Evolutionary conservation across 2,888 invertebrate species (phyloP).

Genomic region (Pegoplata infirma): DNA sequence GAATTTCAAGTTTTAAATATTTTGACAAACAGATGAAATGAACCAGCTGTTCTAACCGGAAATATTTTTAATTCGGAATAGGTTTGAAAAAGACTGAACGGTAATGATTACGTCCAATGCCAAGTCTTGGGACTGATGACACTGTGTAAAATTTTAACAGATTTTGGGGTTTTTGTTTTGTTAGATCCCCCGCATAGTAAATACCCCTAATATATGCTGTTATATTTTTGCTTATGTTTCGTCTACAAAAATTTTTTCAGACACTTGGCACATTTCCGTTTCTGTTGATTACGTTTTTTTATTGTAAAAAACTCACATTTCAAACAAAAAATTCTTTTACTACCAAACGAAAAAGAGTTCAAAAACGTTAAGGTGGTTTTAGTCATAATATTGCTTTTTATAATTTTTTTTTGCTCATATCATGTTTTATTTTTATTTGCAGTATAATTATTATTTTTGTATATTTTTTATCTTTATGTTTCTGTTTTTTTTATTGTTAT

Average conservation of each 20-base stretch:
- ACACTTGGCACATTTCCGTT: constrained; percentile 36
- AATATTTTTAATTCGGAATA: no score
- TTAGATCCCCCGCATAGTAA: background rate
- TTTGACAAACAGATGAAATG: no score
- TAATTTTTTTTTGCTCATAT: background rate
- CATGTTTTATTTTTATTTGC: background rate
- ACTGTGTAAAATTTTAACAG: no score
- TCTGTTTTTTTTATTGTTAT: constrained; percentile 18
- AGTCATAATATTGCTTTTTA: background rate
- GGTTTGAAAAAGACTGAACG: no score
- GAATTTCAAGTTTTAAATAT: no score
- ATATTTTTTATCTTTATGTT: constrained; percentile 16
- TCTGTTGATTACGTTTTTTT: constrained; percentile 2
- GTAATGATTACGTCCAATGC: no score
- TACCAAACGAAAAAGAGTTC: background rate
- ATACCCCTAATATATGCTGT: background rate
- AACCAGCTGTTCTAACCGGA: no score
- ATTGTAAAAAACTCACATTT: constrained; percentile 21
- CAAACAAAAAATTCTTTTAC: background rate
- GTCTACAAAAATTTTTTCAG: background rate
- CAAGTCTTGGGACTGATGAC: no score
- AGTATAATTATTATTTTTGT: background rate
- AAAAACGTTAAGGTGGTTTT: background rate
- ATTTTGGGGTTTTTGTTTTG: background rate
- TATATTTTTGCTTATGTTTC: background rate